Evolutionary conservation across 2,113 vertebrate genomes (phyloP).

Genomic region (Lethenteron reissneri): DNA sequence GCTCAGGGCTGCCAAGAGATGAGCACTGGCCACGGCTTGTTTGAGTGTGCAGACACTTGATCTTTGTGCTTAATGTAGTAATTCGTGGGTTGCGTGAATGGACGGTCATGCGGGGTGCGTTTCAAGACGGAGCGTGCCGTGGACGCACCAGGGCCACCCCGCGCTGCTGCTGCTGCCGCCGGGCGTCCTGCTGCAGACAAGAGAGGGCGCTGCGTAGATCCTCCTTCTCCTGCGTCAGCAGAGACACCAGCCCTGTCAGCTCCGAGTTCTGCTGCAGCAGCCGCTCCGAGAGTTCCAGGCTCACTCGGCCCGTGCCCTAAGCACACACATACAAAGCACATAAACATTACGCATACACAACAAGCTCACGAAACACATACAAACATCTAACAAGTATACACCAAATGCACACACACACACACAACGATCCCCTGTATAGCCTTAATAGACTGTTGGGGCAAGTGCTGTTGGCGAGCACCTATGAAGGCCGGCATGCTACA

Average conservation of each 20-base stretch:
- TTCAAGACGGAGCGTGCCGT: neutral
- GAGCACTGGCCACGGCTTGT: neutral
- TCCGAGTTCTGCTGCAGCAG: slow-evolving; percentile 73
- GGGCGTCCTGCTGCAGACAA: slow-evolving; percentile 52
- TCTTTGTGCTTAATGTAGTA: neutral
- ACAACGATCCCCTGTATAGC: too few relatives aligned
- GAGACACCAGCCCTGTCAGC: slow-evolving; percentile 62
- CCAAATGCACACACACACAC: too few relatives aligned
- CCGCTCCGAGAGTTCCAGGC: slow-evolving; percentile 42
- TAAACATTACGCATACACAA: too few relatives aligned
- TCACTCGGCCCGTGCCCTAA: slow-evolving; percentile 15
- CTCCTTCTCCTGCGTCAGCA: slow-evolving; percentile 78
- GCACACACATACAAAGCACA: slow-evolving; percentile 1
- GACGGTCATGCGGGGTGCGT: neutral
- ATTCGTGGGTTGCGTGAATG: neutral
- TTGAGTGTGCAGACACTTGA: neutral
- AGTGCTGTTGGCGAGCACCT: too few relatives aligned
- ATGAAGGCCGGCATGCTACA: too few relatives aligned
- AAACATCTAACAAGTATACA: slow-evolving; percentile 10
- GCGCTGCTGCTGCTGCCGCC: slow-evolving; percentile 23
- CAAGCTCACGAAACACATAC: neutral
- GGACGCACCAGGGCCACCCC: slow-evolving; percentile 12
- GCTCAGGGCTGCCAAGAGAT: neutral
- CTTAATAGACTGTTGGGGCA: too few relatives aligned
- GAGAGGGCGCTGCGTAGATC: slow-evolving; percentile 53